These are phyloP conservation scores for Andrena bicolor DNA, from an alignment of 2,888 invertebrate species.

Conservation along the genomic window DNA sequence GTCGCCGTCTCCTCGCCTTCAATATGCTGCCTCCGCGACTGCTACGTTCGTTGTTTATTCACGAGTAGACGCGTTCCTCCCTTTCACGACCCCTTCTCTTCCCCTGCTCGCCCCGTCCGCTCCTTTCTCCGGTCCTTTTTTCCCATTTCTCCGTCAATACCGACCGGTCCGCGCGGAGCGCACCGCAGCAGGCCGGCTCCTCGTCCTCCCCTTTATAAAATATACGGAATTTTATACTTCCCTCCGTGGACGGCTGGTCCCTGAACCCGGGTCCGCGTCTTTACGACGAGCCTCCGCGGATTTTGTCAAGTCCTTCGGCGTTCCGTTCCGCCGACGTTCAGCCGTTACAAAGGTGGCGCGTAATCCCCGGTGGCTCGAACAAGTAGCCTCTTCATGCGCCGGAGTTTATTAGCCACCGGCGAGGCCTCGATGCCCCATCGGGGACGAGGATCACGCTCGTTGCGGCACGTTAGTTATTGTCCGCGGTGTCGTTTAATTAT, in stretches of 20 bases:
- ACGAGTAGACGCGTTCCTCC: slow-evolving; percentile 63
- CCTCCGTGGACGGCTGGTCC: slow-evolving; percentile 24
- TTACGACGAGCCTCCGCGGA: slow-evolving; percentile 71
- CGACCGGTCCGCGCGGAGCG: slow-evolving; percentile 43
- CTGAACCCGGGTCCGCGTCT: slow-evolving; percentile 61
- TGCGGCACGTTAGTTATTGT: slow-evolving; percentile 55
- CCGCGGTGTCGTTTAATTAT: slow-evolving; percentile 54
- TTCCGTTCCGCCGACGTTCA: slow-evolving; percentile 36
- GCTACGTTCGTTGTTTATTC: slow-evolving; percentile 77
- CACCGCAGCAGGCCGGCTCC: slow-evolving; percentile 25
- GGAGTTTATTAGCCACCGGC: slow-evolving; percentile 56
- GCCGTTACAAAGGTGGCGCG: slow-evolving; percentile 11
- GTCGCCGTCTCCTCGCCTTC: slow-evolving; percentile 32
- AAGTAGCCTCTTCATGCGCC: slow-evolving; percentile 45
- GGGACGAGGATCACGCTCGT: slow-evolving; percentile 27
- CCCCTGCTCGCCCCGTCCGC: not conserved
- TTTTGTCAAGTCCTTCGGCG: slow-evolving; percentile 69
- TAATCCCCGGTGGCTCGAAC: slow-evolving; percentile 37
- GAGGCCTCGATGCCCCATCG: slow-evolving; percentile 10
- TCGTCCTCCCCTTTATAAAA: slow-evolving; percentile 68
- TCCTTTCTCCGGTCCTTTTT: slow-evolving; percentile 15
- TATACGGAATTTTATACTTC: slow-evolving; percentile 77
- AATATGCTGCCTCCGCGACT: slow-evolving; percentile 49
- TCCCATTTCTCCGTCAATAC: slow-evolving; percentile 70
- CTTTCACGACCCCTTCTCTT: slow-evolving; percentile 13